Conservation (phyloP, 2,113 vertebrate species). For the Cyprinodon brontotheroides region DNA sequence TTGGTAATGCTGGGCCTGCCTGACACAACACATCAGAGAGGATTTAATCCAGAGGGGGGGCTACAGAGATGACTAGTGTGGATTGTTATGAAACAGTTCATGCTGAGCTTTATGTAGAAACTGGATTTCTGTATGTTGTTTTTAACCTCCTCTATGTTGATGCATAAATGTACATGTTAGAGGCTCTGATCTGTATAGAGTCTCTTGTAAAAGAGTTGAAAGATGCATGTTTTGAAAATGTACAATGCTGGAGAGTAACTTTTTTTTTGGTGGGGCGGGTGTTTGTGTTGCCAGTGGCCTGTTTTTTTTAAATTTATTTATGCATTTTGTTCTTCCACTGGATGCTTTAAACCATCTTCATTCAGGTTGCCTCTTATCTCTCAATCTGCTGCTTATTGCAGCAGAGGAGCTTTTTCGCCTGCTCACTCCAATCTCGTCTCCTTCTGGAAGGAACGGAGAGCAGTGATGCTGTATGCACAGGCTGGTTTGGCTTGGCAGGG, state of each 20-base stretch:
- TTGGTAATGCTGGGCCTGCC: constrained; percentile 50
- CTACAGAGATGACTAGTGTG: constrained; percentile 41
- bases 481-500: constrained; percentile 59
- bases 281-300: constrained; percentile 46
- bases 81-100: constrained; percentile 59
- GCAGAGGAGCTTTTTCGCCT: constrained; percentile 36
- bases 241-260: constrained; percentile 23
- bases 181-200: constrained; percentile 21
- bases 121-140: constrained; percentile 44
- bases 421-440: constrained; percentile 52
- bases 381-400: constrained; percentile 39
- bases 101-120: constrained; percentile 19
- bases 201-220: constrained; percentile 29
- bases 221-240: constrained; percentile 26
- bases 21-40: constrained; percentile 43
- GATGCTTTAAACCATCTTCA: constrained; percentile 27
- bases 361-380: constrained; percentile 55
- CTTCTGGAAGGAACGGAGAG: constrained; percentile 39
- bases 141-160: constrained; percentile 47
- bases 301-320: constrained; percentile 36
- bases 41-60: constrained; percentile 54
- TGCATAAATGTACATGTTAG: constrained; percentile 44
- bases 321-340: constrained; percentile 35
- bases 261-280: constrained; percentile 1
- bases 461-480: constrained; percentile 66